Percentiles rank a stretch among this genome's conserved stretches.
These are phyloP conservation scores for Littorina saxatilis DNA, from an alignment of 1,140 invertebrate species.

Conservation along the genomic window DNA sequence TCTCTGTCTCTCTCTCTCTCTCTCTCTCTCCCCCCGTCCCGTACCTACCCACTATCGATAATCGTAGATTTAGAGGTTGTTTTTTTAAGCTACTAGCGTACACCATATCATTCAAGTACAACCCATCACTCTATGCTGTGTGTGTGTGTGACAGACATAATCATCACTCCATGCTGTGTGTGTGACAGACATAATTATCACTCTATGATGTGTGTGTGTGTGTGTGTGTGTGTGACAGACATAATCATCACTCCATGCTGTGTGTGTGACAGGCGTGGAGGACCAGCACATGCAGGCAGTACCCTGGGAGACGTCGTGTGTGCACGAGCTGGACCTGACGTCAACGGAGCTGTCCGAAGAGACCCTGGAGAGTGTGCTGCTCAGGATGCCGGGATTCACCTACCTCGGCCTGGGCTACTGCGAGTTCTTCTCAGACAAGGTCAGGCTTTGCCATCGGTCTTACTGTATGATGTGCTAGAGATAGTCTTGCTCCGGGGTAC, in stretches of 20 bases:
- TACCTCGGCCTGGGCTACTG: constrained; percentile 96
- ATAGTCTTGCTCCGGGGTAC: too few species aligned
- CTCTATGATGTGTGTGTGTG: too few species aligned
- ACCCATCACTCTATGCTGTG: too few species aligned
- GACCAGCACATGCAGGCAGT: constrained; percentile 95
- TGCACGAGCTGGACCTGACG: constrained; percentile 97
- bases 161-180: too few species aligned
- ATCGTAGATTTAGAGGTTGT: too few species aligned
- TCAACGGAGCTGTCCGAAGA: constrained; percentile 96
- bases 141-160: too few species aligned
- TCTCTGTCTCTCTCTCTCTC: too few species aligned
- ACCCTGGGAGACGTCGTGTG: constrained; percentile 96
- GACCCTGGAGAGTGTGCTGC: constrained; percentile 94
- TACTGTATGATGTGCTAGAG: not conserved
- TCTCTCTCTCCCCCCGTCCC: too few species aligned
- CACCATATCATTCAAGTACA: too few species aligned
- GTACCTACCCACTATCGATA: too few species aligned
- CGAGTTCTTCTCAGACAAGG: constrained; percentile 97
- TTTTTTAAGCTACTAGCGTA: too few species aligned
- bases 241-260: too few species aligned
- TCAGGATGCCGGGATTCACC: constrained; percentile 88
- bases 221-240: constrained; percentile 77
- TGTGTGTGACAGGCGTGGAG: constrained; percentile 82
- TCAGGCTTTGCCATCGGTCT: constrained; percentile 59
- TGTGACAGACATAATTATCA: constrained; percentile 84